Evolutionary conservation across 2,888 invertebrate species (phyloP).

Genomic region (Rhimphoctona megacephalus): DNA sequence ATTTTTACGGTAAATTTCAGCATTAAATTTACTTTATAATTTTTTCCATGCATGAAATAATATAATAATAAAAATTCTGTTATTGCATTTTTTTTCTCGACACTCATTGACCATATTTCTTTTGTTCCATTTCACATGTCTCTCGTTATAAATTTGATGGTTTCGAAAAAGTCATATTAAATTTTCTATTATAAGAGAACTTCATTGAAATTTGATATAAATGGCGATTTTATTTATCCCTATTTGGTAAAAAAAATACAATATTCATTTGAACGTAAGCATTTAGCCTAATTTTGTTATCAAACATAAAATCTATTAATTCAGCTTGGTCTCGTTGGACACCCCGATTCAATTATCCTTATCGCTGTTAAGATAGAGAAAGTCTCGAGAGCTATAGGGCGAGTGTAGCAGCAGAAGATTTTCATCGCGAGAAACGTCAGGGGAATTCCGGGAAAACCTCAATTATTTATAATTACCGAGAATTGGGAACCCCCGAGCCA

Average conservation of each 20-base stretch:
- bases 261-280: neutral
- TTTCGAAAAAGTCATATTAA: neutral
- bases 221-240: neutral
- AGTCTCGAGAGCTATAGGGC: slow-evolving; percentile 19
- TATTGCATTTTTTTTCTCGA: neutral
- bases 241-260: neutral
- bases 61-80: neutral
- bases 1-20: neutral
- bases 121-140: neutral
- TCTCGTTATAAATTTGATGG: neutral
- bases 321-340: neutral
- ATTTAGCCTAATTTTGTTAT: neutral
- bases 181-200: neutral
- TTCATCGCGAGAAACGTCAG: slow-evolving; percentile 36
- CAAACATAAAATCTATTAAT: slow-evolving; percentile 12
- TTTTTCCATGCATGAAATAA: neutral
- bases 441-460: slow-evolving; percentile 49
- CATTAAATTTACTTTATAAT: neutral
- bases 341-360: slow-evolving; percentile 59
- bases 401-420: slow-evolving; percentile 47
- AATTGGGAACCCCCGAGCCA: slow-evolving; percentile 28
- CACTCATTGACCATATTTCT: neutral
- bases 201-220: neutral
- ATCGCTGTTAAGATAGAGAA: slow-evolving; percentile 34
- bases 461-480: slow-evolving; percentile 68